phyloP scores from a whole-genome alignment of 2,797 vertebrate species.

The Diceros bicornis region DNA sequence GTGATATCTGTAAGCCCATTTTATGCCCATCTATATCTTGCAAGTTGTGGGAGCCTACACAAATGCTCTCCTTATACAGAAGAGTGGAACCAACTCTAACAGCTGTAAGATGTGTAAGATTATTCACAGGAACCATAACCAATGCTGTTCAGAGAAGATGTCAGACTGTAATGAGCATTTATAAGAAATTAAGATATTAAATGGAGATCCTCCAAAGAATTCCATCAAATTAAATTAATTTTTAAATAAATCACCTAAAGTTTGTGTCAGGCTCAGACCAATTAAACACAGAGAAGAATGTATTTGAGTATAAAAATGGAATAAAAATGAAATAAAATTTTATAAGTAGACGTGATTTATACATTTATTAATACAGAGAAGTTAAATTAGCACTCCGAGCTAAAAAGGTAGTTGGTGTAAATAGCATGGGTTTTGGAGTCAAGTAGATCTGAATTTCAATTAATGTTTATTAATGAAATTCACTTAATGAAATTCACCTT shows the following conservation, averaged over 20 bases:
- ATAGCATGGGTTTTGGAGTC: not conserved
- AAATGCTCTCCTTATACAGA: not conserved
- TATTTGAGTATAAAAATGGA: not conserved
- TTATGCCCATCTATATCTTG: no score
- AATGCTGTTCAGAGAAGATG: not conserved
- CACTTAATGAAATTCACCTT: not conserved
- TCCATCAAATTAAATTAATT: slow-evolving; percentile 48
- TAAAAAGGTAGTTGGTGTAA: slow-evolving; percentile 28
- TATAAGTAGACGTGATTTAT: slow-evolving; percentile 37
- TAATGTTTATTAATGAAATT: not conserved
- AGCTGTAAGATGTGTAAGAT: not conserved
- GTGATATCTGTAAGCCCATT: not conserved
- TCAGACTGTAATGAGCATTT: slow-evolving; percentile 9
- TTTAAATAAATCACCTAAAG: slow-evolving; percentile 65
- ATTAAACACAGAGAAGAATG: slow-evolving; percentile 41
- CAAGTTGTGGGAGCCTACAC: rapidly evolving
- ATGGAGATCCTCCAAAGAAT: slow-evolving; percentile 15
- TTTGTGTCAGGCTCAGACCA: slow-evolving; percentile 32
- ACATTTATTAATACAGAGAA: slow-evolving; percentile 5
- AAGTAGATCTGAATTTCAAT: slow-evolving; percentile 4
- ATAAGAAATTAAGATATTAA: slow-evolving; percentile 10
- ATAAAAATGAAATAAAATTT: slow-evolving; percentile 35
- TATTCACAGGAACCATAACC: not conserved
- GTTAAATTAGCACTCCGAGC: not conserved
- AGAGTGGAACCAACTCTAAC: not conserved